Evolutionary conservation across 53 echinoderm and acorn worm species (phyloP).

Genomic region (Astropecten irregularis): DNA sequence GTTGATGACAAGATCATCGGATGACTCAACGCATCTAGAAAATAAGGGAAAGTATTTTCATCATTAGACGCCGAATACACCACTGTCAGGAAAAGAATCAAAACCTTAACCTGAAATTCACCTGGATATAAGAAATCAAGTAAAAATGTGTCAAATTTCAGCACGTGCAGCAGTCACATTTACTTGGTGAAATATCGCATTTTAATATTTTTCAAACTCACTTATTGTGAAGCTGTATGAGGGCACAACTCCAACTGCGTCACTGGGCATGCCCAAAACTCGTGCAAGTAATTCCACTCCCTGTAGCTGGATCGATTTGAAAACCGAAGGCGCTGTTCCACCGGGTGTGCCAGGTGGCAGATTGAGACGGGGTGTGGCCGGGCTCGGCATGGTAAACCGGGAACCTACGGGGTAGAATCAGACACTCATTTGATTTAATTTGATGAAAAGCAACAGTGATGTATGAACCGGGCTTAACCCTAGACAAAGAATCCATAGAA

Average conservation of each 20-base stretch:
- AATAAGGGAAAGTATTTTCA: not conserved
- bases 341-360: slow-evolving; percentile 63
- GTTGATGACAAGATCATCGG: slow-evolving; percentile 42
- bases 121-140: not conserved
- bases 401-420: slow-evolving; percentile 20
- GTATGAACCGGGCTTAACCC: too few relatives aligned
- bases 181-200: too few relatives aligned
- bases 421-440: too few relatives aligned
- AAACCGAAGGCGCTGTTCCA: slow-evolving; percentile 39
- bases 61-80: not conserved
- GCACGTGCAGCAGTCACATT: too few relatives aligned
- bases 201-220: too few relatives aligned
- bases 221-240: slow-evolving; percentile 50
- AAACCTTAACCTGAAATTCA: not conserved
- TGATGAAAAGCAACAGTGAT: too few relatives aligned
- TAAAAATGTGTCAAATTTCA: not conserved
- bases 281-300: slow-evolving; percentile 81
- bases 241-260: not conserved
- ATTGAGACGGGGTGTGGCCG: slow-evolving; percentile 83
- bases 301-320: slow-evolving; percentile 78
- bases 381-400: slow-evolving; percentile 67
- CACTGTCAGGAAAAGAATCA: not conserved
- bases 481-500: too few relatives aligned
- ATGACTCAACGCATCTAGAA: slow-evolving; percentile 52
- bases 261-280: slow-evolving; percentile 61